These are phyloP conservation scores for Formica selysi DNA, from an alignment of 1,140 invertebrate genomes.

Conservation along the genomic window DNA sequence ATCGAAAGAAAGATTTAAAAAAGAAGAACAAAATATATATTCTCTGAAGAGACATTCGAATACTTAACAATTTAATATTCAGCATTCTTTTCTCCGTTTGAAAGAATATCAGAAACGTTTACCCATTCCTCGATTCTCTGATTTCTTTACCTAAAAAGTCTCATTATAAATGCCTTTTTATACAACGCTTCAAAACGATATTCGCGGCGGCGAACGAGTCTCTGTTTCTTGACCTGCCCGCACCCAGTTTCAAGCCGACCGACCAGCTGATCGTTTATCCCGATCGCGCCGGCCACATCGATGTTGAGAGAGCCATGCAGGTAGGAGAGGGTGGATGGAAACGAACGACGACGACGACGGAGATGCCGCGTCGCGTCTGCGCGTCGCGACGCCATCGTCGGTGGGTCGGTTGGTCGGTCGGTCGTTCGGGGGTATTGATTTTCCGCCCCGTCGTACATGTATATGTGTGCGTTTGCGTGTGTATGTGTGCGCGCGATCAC, in stretches of 20 bases:
- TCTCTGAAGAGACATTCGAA: neutral
- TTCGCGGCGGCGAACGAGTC: neutral
- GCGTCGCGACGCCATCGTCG: constrained; percentile 65
- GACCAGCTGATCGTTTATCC: constrained; percentile 53
- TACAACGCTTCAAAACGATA: neutral
- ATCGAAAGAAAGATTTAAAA: neutral
- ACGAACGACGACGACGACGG: neutral
- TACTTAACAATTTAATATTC: neutral
- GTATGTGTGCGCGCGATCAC: constrained; percentile 22
- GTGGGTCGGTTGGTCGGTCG: constrained; percentile 66
- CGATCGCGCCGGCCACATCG: constrained; percentile 32
- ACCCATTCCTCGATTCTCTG: neutral
- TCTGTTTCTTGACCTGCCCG: constrained; percentile 52
- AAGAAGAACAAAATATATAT: neutral
- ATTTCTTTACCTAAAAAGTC: neutral
- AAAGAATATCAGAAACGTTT: neutral
- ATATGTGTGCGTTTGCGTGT: constrained; percentile 24
- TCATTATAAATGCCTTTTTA: constrained; percentile 26
- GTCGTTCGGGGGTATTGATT: constrained; percentile 74
- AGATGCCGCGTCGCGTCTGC: constrained; percentile 66
- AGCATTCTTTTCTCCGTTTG: neutral
- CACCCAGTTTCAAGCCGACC: neutral
- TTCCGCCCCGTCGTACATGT: constrained; percentile 40
- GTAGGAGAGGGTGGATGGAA: constrained; percentile 3
- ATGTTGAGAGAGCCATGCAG: neutral